These are phyloP conservation scores for Andricus grossulariae DNA, from an alignment of 1,140 invertebrate species.

Conservation along the genomic window DNA sequence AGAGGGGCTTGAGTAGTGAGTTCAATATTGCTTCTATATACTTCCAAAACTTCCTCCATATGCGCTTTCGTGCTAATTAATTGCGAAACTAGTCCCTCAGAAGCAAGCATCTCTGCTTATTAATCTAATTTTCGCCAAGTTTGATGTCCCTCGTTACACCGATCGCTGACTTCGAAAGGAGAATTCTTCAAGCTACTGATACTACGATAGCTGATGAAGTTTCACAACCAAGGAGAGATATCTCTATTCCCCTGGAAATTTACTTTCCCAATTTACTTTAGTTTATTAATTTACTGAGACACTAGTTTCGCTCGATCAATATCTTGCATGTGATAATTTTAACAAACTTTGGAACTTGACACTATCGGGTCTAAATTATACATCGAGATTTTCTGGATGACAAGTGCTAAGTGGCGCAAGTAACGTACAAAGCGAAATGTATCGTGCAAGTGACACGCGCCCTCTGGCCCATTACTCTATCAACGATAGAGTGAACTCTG, in stretches of 20 bases:
- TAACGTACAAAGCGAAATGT: constrained; percentile 13
- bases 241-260: not conserved
- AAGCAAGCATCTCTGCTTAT: constrained; percentile 23
- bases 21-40: constrained; percentile 18
- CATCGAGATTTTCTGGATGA: constrained; percentile 6
- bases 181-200: not conserved
- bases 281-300: too few relatives aligned
- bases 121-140: constrained; percentile 31
- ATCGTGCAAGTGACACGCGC: constrained; percentile 17
- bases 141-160: constrained; percentile 21
- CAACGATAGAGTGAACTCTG: constrained; percentile 11
- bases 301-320: too few relatives aligned
- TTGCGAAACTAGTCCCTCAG: constrained; percentile 17
- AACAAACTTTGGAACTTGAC: too few relatives aligned
- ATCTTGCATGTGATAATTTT: too few relatives aligned
- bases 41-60: constrained; percentile 16
- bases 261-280: too few relatives aligned
- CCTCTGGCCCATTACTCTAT: constrained; percentile 17
- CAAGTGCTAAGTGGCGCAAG: constrained; percentile 14
- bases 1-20: not conserved
- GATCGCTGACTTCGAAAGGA: constrained; percentile 20
- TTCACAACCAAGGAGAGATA: not conserved
- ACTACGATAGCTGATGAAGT: not conserved
- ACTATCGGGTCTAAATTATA: not conserved
- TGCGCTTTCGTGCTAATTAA: constrained; percentile 28